Evolutionary conservation across 92 coral and sea anemone genomes (phyloP), one percentile per base, ranked within the genome.

Genomic region (Isaurus tuberculatus): DNA sequence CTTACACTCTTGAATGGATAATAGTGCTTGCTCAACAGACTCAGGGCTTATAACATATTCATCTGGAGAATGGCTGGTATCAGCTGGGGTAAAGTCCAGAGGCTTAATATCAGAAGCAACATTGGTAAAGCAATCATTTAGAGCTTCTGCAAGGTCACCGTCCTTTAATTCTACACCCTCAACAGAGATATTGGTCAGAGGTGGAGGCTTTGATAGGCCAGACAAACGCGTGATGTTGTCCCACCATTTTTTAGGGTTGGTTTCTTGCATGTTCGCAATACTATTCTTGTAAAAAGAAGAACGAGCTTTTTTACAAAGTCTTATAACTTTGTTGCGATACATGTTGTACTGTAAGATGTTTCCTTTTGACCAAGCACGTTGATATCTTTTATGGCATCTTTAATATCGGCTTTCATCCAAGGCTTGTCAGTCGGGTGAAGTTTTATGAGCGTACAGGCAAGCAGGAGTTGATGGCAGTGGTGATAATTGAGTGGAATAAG

Each of bases 221-320:
- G 85, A 81, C 75, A 87, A 34, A 16, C 25, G 83, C 46, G 84
- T 88, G 34, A 89, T 89, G 63, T 27, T 65, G 37, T 88, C 66
- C 83, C 88, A 88, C 91, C 91, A 88, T 60, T 88, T 88, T 19
- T 84, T 66, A 20, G 88, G 91, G 64, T 84, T 73, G 49, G 83
- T 63, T 3, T 85, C 55, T 67, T 64, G 89, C 63, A 44, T 78
- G 22, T 51, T 40, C 11, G 46, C 11, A 57, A 84, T 26, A 43
- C 43, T 88, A 70, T 88, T 79, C 8, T 61, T 7, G 44, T 70
- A 87, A 63, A 80, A 80, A n/a, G 17, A 13, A 1, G 20, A 33
- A 14, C 88, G 80, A 37, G 88, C 88, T 2, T 14, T 5, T 42
- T 88, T 88, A 57, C 88, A 88, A 61, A 88, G 88, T 74, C 49